Evolutionary conservation across 2,888 invertebrate species (phyloP), one percentile per base, ranked within the genome.

Genomic region (Cryptosula pallasiana): DNA sequence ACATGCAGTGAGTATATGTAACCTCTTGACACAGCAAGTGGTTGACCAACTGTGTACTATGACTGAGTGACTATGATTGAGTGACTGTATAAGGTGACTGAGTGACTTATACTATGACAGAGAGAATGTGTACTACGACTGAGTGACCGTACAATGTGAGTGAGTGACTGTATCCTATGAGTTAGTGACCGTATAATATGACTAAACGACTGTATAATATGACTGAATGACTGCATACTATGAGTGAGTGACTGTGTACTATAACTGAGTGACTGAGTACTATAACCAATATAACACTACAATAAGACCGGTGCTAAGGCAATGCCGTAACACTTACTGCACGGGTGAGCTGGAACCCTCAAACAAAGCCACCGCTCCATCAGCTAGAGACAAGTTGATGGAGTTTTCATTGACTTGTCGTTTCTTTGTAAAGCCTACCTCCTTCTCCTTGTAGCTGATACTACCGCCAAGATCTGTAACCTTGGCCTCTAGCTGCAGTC

Each of bases 401-500:
- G 70, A 70, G 23, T 23, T 70, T 45, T 70, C 70, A 9, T 16
- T 70, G 35, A 36, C 55, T 54, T 36, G 35, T 29, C 55, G 35
- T 29, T 54, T 36, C 45, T 54, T 54, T 23, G 70, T 54, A 23
- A 45, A 54, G 25, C 70, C 55, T 13, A 25, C 70, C 45, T 70
- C 81, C 74, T 93, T 91, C 79, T 94, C 93, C n/a, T 94, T 90
- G 82, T 93, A 93, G 0, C 94, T 94, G 45, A 94, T 88, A 78
- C 94, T 93, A n/a, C 92, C 91, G 82, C 95, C 94, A 13, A 96
- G 87, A 73, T 92, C 93, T 23, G 92, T 92, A 72, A 97, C 91
- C 86, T 96, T 95, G 0, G 95, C 95, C 84, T 97, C 96, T 75
- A 97, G 86, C 86, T 96, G 96, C 70, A 97, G 87, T 0, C 96